Evolutionary conservation across 2,797 vertebrate species (phyloP).

Genomic region (Limosa lapponica): DNA sequence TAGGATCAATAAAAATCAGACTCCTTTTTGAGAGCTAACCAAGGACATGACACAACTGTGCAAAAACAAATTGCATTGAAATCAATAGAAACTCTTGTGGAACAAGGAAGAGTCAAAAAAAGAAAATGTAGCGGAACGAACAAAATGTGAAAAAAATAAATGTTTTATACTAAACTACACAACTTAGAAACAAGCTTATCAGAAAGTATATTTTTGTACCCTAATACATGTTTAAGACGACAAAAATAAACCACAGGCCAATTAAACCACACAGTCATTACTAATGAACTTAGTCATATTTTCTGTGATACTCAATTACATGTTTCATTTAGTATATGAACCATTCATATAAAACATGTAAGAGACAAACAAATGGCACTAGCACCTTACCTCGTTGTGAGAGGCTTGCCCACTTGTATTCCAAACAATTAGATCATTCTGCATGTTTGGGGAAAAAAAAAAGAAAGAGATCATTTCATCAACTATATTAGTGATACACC

Average conservation of each 20-base stretch:
- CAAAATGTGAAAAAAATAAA: neutral
- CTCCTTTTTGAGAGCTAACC: neutral
- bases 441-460: neutral
- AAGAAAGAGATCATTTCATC: neutral
- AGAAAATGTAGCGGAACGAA: neutral
- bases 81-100: neutral
- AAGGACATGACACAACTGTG: neutral
- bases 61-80: neutral
- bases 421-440: slow-evolving; percentile 72
- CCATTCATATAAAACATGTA: neutral
- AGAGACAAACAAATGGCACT: neutral
- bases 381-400: slow-evolving; percentile 72
- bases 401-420: slow-evolving; percentile 69
- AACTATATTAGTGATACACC: neutral
- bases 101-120: neutral
- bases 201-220: neutral
- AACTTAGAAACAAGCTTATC: neutral
- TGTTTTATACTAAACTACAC: neutral
- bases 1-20: neutral
- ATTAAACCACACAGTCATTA: neutral
- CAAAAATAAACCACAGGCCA: neutral
- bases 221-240: neutral
- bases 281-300: neutral
- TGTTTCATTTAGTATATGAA: neutral
- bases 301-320: neutral